Conservation (phyloP, 2,113 vertebrate species). For the Panurus biarmicus region DNA sequence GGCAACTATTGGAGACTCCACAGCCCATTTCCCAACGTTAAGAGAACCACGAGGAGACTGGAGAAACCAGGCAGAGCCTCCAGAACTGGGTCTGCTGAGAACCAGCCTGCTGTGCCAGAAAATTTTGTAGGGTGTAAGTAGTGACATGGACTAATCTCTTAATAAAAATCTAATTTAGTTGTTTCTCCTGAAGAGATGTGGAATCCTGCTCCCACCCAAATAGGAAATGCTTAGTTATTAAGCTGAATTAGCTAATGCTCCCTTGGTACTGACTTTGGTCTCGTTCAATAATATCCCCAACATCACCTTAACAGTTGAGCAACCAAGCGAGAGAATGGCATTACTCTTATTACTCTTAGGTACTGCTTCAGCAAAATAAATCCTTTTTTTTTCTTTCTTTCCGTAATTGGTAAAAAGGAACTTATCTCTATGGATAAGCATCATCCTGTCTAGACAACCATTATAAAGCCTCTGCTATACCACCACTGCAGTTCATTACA, state of each 20-base stretch:
- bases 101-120: accelerated
- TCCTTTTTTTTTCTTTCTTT: background rate
- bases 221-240: background rate
- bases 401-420: background rate
- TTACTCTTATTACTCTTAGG: background rate
- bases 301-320: conserved; percentile 3
- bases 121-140: background rate
- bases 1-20: background rate
- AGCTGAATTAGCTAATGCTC: background rate
- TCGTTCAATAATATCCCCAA: background rate
- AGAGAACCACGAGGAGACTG: background rate
- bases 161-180: background rate
- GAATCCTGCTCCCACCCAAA: background rate
- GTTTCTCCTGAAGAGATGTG: background rate
- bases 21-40: background rate
- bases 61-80: background rate
- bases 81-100: background rate
- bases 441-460: background rate
- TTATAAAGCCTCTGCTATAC: background rate
- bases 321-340: background rate
- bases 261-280: background rate
- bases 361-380: background rate
- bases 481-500: background rate
- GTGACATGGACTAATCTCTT: background rate
- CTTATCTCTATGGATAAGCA: background rate